Percentiles rank a stretch among this genome's conserved stretches.
Evolutionary conservation across 1,140 invertebrate species (phyloP).

Genomic region (Drosophila mauritiana): DNA sequence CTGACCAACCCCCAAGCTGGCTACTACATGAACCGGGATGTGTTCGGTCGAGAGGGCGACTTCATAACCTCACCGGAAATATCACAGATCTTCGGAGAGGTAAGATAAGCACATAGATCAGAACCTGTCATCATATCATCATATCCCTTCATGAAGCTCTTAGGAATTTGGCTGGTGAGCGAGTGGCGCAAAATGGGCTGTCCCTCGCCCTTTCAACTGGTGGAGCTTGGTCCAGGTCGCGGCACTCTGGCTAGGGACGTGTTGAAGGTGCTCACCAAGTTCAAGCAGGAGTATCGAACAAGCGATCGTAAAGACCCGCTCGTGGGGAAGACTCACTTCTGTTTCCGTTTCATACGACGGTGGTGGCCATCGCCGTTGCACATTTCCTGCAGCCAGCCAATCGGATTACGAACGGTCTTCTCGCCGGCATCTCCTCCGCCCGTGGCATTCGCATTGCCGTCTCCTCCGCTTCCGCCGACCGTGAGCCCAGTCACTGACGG

Average conservation of each 20-base stretch:
- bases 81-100: conserved; percentile 98
- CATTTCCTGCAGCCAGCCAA: conserved; percentile 97
- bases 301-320: conserved; percentile 96
- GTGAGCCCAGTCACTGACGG: conserved; percentile 38
- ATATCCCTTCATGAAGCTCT: conserved; percentile 86
- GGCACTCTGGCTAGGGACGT: conserved; percentile 95
- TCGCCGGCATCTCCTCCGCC: conserved; percentile 85
- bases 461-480: conserved; percentile 51
- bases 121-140: not conserved
- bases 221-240: conserved; percentile 97
- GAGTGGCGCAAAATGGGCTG: conserved; percentile 93
- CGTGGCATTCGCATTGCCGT: conserved; percentile 59
- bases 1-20: conserved; percentile 93
- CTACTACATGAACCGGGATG: conserved; percentile 94
- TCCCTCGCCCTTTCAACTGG: conserved; percentile 92
- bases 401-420: conserved; percentile 94
- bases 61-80: conserved; percentile 99
- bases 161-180: conserved; percentile 94
- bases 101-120: conserved; percentile 66
- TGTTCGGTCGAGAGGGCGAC: conserved; percentile 95
- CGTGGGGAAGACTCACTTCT: conserved; percentile 96
- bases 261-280: conserved; percentile 88
- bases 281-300: conserved; percentile 90
- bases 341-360: conserved; percentile 96
- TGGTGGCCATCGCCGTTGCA: conserved; percentile 96